Evolutionary conservation across 2,113 vertebrate genomes (phyloP), one percentile per base, ranked within the genome.

Genomic region (Neomonachus schauinslandi): DNA sequence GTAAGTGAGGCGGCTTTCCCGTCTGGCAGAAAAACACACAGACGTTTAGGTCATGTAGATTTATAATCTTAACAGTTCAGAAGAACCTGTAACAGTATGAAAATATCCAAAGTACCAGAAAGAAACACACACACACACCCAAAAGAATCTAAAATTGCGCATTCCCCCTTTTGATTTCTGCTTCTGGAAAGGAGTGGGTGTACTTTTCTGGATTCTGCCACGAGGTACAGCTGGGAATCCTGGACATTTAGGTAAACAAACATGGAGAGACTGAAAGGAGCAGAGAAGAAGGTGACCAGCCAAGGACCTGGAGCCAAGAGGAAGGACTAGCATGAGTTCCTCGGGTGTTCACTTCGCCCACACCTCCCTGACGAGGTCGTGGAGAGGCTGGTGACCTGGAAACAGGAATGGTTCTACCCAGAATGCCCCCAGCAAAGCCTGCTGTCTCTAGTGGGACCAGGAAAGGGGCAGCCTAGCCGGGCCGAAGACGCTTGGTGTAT

Each of bases 201-300:
- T 8, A 2, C 13, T 71, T 42, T 1, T 57, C 76, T 18, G n/a
- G 6, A 6, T 7, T 4, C 3, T 26, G 26, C 42, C 1, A 6
- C 1, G 2, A 33, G 42, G 18, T 18, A 3, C n/a, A 11, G 28
- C n/a, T 31, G 6, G 31, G n/a, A 61, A n/a, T 16, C 24, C 24
- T 31, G 7, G 22, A 7, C 4, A 16, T 71, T 57, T 21, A 7
- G 1, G 7, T 18, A 11, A 51, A 79, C 39, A 49, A 81, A 26
- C 1, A 1, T 0, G 31, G 26, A 16, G 18, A 1, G 8, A 24
- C 49, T 5, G 26, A 2, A 7, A 15, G 33, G 61, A 33, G 49
- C 24, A 22, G 61, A 31, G 49, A 31, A 69, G 63, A 4, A 18
- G 36, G 11, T 16, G 89, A 67, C 12, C 31, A 11, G 46, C 16